These are phyloP conservation scores for Oscheius sp. DNA, from an alignment of 2,888 invertebrate species.

Conservation along the genomic window DNA sequence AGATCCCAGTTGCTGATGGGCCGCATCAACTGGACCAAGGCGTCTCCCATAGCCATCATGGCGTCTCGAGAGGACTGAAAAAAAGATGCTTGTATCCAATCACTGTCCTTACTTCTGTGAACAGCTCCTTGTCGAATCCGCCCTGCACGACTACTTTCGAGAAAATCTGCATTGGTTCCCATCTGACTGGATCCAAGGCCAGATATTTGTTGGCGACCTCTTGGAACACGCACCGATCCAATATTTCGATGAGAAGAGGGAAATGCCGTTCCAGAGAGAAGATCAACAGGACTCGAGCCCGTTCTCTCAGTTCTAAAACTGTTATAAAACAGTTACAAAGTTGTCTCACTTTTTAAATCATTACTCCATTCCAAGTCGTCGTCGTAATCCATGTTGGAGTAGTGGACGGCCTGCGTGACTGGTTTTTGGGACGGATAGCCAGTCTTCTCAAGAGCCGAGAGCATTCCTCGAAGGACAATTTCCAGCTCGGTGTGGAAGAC, in stretches of 20 bases:
- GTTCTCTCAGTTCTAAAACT: slow-evolving; percentile 34
- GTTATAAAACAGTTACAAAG: not conserved
- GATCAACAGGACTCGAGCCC: slow-evolving; percentile 1
- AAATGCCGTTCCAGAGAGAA: slow-evolving; percentile 23
- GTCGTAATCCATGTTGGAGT: slow-evolving; percentile 64
- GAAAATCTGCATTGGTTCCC: slow-evolving; percentile 42
- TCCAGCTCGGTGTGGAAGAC: slow-evolving; percentile 39
- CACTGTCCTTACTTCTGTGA: slow-evolving; percentile 8
- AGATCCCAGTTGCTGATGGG: slow-evolving; percentile 28
- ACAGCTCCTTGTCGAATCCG: slow-evolving; percentile 37
- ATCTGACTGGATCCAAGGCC: slow-evolving; percentile 35
- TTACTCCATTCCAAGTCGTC: slow-evolving; percentile 57
- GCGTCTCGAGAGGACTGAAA: slow-evolving; percentile 44
- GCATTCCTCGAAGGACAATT: slow-evolving; percentile 45
- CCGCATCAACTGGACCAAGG: slow-evolving; percentile 27
- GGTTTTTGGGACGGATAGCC: slow-evolving; percentile 41
- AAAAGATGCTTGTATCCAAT: not conserved
- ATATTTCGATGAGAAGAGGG: slow-evolving; percentile 15
- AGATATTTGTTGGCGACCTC: slow-evolving; percentile 6
- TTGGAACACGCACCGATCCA: slow-evolving; percentile 30
- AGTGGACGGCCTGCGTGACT: slow-evolving; percentile 48
- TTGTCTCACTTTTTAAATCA: slow-evolving; percentile 54
- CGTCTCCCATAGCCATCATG: slow-evolving; percentile 48
- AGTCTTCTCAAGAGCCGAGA: slow-evolving; percentile 51
- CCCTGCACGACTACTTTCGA: slow-evolving; percentile 37